Conservation (phyloP, 1,140 invertebrate species). For the Idris sp. region DNA sequence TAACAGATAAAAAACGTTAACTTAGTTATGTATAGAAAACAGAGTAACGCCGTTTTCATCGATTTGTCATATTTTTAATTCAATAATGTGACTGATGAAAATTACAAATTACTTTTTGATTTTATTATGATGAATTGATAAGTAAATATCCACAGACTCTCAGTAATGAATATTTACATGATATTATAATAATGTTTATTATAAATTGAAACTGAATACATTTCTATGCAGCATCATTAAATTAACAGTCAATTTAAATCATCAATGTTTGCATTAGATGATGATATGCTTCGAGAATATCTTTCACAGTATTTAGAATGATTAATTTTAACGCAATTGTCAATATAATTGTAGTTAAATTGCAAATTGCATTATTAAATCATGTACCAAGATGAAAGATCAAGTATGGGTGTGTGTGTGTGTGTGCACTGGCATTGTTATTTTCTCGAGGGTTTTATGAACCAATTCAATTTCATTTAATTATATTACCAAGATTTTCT, state of each 20-base stretch:
- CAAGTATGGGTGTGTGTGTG: too few species aligned
- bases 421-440: too few species aligned
- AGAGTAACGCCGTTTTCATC: too few species aligned
- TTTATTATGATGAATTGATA: too few species aligned
- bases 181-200: slow-evolving; percentile 14
- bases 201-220: slow-evolving; percentile 17
- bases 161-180: too few species aligned
- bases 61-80: too few species aligned
- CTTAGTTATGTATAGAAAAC: neutral
- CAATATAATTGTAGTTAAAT: slow-evolving; percentile 33
- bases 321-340: slow-evolving; percentile 46
- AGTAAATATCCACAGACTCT: too few species aligned
- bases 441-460: too few species aligned
- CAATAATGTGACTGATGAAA: too few species aligned
- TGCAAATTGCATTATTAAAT: slow-evolving; percentile 12
- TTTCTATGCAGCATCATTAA: slow-evolving; percentile 6
- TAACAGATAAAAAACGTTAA: slow-evolving; percentile 6
- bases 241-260: slow-evolving; percentile 6
- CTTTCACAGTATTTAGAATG: slow-evolving; percentile 29
- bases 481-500: too few species aligned
- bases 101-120: too few species aligned
- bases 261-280: slow-evolving; percentile 19
- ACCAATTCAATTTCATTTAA: too few species aligned
- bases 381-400: slow-evolving; percentile 9
- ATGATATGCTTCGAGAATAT: slow-evolving; percentile 32